Percentiles rank a stretch among this genome's conserved stretches.
phyloP scores from a whole-genome alignment of 1,140 invertebrate species.

The Coelopa frigida region DNA sequence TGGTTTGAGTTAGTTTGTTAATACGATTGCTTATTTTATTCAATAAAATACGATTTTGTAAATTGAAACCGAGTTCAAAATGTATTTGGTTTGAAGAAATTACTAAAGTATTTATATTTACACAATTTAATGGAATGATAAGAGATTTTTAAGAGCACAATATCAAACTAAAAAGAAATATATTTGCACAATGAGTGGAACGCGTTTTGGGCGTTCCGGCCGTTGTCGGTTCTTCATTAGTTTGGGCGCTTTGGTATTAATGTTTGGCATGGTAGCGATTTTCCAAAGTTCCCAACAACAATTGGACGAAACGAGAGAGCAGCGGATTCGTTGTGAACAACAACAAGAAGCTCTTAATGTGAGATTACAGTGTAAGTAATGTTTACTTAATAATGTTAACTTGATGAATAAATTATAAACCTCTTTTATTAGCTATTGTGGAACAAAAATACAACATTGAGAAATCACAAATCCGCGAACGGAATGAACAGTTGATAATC shows the following conservation, averaged over 20 bases:
- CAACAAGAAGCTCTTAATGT: constrained; percentile 48
- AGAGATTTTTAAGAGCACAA: no score
- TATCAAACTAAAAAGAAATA: no score
- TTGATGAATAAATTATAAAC: background rate
- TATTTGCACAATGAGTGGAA: constrained; percentile 46
- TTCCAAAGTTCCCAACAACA: constrained; percentile 48
- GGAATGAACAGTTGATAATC: constrained; percentile 43
- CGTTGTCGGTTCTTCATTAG: constrained; percentile 47
- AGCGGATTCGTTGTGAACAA: constrained; percentile 43
- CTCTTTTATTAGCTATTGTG: constrained; percentile 22
- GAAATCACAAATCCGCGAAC: constrained; percentile 46
- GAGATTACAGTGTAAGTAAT: constrained; percentile 46
- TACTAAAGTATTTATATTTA: no score
- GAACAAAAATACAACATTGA: constrained; percentile 47
- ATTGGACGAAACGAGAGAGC: constrained; percentile 46
- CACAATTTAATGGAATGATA: no score
- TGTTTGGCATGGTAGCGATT: constrained; percentile 47
- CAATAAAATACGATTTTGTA: background rate
- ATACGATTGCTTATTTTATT: no score
- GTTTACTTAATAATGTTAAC: background rate
- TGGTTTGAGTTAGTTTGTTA: no score
- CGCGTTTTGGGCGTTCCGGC: constrained; percentile 48
- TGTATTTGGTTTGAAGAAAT: no score
- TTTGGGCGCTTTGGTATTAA: constrained; percentile 43
- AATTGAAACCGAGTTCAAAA: background rate